Base-by-base conservation (phyloP, 2,888 invertebrate genomes). In the Ichneumoninae sp. region DNA sequence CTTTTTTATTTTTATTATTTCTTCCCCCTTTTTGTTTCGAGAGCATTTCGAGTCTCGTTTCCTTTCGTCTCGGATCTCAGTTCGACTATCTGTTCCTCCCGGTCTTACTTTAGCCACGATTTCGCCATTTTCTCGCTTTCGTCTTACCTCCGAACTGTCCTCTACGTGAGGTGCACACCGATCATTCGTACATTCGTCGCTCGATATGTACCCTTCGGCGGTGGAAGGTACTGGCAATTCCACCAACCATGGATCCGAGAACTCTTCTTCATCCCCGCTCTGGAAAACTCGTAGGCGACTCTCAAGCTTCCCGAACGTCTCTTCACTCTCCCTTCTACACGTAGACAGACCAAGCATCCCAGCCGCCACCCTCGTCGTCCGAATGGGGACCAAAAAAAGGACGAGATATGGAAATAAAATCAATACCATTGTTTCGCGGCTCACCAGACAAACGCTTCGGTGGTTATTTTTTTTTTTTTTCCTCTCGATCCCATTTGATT, bases 351-450 rank as follows among this genome's bases (percentile, higher is more conserved):
- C 80, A 80, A 82, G 85, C 88, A 88, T 85, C 81, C 86, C 84
- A 87, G 87, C 87, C 87, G 86, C 81, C 84, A 47, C 44, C 44
- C 44, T 47, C 44, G 82, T 86, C 83, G 83, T 81, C 47, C 85
- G 83, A 85, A 86, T 80, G 83, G 76, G 81, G 68, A 81, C 74
- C 16, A 76, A 81, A 83, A 70, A 83, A 78, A 86, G 86, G 85
- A 87, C 89, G 90, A 85, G 84, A 91, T 93, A 93, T 93, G 92
- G 91, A 93, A 93, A 93, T 93, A 93, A 93, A 93, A 93, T 93
- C 93, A 91, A 93, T 93, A 93, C 89, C 87, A 93, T 93, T 93
- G 93, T 93, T 93, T 93, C 92, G 92, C 91, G 92, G 92, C 92
- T 92, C 88, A 83, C 83, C 83, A 75, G 82, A 85, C 80, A 85